Percentiles rank a stretch among this genome's conserved stretches.
phyloP scores from a whole-genome alignment of 2,888 invertebrate genomes.

The Helicoverpa assulta region DNA sequence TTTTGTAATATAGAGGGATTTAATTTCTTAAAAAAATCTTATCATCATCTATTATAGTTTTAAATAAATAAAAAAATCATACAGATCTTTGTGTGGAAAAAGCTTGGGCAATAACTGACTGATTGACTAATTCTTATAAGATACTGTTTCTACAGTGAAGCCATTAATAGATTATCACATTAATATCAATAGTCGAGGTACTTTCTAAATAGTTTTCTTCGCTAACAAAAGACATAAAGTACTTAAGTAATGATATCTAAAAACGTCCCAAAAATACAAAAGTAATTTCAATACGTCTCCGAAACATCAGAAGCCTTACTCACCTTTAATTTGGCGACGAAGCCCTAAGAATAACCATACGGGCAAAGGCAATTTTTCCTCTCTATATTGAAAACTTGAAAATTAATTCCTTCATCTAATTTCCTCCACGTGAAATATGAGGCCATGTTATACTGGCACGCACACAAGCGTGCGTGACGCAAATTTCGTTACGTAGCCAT shows the following conservation, averaged over 20 bases:
- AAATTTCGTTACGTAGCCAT: slow-evolving; percentile 88
- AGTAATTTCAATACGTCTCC: slow-evolving; percentile 34
- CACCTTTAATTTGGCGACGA: slow-evolving; percentile 77
- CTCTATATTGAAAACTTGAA: slow-evolving; percentile 87
- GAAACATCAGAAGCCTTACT: slow-evolving; percentile 75
- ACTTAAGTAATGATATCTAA: not conserved
- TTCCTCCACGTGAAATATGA: slow-evolving; percentile 87
- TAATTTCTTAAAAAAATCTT: too few relatives aligned
- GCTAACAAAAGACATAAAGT: not conserved
- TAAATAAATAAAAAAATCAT: too few relatives aligned
- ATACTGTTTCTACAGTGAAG: too few relatives aligned
- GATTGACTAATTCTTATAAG: too few relatives aligned
- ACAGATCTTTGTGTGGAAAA: too few relatives aligned
- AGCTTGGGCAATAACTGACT: too few relatives aligned
- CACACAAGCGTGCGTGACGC: slow-evolving; percentile 84
- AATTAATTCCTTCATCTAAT: slow-evolving; percentile 89
- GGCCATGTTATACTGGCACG: slow-evolving; percentile 73
- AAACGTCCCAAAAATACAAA: slow-evolving; percentile 13
- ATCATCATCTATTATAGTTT: too few relatives aligned
- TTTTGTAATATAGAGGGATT: not conserved
- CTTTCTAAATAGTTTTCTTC: not conserved
- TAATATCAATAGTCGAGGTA: not conserved
- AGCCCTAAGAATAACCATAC: slow-evolving; percentile 72
- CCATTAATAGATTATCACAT: too few relatives aligned
- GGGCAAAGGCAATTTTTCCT: slow-evolving; percentile 79